Evolutionary conservation across 2,797 vertebrate genomes (phyloP).

Genomic region (Smutsia temminckii): DNA sequence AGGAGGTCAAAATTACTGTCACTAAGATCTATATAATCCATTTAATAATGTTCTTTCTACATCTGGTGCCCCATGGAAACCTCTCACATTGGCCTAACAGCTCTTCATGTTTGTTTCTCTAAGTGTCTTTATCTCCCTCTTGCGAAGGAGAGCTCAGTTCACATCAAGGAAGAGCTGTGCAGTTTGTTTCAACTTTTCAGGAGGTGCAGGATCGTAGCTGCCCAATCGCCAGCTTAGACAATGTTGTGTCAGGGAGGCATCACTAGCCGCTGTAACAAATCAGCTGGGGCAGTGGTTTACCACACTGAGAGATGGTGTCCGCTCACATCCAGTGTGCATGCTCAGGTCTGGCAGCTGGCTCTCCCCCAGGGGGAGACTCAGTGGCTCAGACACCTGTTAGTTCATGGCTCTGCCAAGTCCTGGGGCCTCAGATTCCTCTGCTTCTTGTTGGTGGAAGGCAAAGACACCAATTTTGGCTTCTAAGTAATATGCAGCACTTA

Average conservation of each 20-base stretch:
- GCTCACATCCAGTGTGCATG: fast-evolving
- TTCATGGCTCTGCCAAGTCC: fast-evolving
- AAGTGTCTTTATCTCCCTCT: background rate
- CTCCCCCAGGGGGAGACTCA: background rate
- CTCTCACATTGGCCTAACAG: background rate
- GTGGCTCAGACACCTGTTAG: background rate
- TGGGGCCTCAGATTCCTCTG: fast-evolving
- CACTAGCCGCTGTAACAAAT: fast-evolving
- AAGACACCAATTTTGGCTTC: background rate
- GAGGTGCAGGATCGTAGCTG: background rate
- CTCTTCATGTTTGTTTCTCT: background rate
- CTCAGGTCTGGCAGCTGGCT: fast-evolving
- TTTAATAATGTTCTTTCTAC: background rate
- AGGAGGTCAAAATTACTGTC: slow-evolving; percentile 62
- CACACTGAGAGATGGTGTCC: fast-evolving
- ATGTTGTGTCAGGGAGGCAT: fast-evolving
- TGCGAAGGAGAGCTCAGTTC: background rate
- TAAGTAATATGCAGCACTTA: background rate
- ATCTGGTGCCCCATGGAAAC: background rate
- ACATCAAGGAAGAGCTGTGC: background rate
- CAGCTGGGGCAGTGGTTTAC: fast-evolving
- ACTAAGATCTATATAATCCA: slow-evolving; percentile 14
- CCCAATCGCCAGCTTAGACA: fast-evolving
- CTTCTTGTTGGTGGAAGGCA: background rate
- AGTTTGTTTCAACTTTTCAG: background rate